phyloP scores from a whole-genome alignment of 1,140 invertebrate genomes.

The Saccostrea glomerata region DNA sequence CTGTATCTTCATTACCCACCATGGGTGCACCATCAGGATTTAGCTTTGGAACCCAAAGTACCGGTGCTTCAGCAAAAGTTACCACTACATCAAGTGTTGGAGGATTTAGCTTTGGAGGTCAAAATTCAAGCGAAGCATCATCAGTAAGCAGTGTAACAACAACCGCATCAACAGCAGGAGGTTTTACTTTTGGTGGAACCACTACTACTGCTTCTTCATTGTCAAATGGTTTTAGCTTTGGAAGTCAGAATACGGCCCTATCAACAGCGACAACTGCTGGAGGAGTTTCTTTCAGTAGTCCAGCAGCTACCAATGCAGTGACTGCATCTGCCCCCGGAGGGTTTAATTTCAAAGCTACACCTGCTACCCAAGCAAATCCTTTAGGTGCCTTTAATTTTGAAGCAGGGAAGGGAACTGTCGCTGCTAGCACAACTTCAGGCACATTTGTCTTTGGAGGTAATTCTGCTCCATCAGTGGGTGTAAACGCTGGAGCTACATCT shows the following conservation, averaged over 20 bases:
- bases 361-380: not conserved
- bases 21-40: not conserved
- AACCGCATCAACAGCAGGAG: not conserved
- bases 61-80: not conserved
- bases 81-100: not conserved
- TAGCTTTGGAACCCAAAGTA: not conserved
- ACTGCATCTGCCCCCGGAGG: not conserved
- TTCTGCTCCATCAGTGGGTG: not conserved
- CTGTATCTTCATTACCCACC: not conserved
- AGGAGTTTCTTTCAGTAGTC: not conserved
- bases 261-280: not conserved
- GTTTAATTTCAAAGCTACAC: not conserved
- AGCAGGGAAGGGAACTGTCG: not conserved
- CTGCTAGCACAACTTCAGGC: not conserved
- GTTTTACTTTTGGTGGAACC: conserved; percentile 21
- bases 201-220: conserved; percentile 28
- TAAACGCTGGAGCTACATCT: not conserved
- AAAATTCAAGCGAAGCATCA: not conserved
- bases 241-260: conserved; percentile 27
- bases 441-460: conserved; percentile 20
- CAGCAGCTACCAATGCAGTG: not conserved
- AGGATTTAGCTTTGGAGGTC: not conserved
- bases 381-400: not conserved
- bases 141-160: not conserved
- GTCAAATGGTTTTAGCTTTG: conserved; percentile 19